Percentiles rank a stretch among this genome's conserved stretches.
Evolutionary conservation across 92 coral and sea anemone species (phyloP).

Genomic region (Zoanthus sansibaricus): DNA sequence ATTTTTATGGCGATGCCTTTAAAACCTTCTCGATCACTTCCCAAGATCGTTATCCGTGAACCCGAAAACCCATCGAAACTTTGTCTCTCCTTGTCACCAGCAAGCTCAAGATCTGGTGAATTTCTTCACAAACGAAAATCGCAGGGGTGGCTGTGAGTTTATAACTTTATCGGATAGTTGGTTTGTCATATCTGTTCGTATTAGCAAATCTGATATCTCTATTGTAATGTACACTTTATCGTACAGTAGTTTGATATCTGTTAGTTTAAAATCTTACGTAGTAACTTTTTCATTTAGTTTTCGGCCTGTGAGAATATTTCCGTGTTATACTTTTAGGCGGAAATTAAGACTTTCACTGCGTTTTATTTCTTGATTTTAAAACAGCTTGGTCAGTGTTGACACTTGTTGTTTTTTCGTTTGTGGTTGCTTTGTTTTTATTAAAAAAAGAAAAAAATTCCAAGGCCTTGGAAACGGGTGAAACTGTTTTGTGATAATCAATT

Average conservation of each 20-base stretch:
- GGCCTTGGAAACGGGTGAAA: too few relatives aligned
- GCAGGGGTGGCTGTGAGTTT: constrained; percentile 74
- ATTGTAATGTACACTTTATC: background rate
- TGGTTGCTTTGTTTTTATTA: too few relatives aligned
- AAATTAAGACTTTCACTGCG: too few relatives aligned
- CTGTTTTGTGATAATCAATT: too few relatives aligned
- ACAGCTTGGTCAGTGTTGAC: too few relatives aligned
- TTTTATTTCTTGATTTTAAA: too few relatives aligned
- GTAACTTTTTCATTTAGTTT: too few relatives aligned
- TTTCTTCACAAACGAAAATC: constrained; percentile 67
- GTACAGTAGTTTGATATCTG: background rate
- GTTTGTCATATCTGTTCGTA: background rate
- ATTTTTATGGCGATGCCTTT: constrained; percentile 22
- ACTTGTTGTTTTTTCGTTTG: too few relatives aligned
- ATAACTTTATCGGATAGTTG: background rate
- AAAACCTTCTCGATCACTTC: constrained; percentile 68
- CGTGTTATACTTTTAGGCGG: too few relatives aligned
- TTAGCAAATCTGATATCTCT: background rate
- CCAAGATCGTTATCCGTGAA: constrained; percentile 62
- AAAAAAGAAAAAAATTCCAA: too few relatives aligned
- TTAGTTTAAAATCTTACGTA: background rate
- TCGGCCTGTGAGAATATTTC: too few relatives aligned
- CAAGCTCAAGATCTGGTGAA: constrained; percentile 36
- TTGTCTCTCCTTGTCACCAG: constrained; percentile 46
- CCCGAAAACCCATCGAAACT: constrained; percentile 30